Conservation (phyloP, 2,113 vertebrate genomes). For the Anser brachyrhynchus region DNA sequence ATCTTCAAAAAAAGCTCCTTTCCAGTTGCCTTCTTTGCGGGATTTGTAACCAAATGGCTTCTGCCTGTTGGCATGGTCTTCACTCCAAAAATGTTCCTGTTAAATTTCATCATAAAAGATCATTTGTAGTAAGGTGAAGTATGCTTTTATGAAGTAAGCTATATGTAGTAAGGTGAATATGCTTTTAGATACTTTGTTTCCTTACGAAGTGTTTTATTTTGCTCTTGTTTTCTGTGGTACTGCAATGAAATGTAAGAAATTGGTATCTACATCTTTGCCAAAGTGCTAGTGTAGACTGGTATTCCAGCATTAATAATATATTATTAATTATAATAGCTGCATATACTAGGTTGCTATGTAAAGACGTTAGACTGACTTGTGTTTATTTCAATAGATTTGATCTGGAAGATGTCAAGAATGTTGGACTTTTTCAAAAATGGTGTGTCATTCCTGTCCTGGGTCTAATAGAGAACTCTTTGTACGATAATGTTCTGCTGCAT, state of each 20-base stretch:
- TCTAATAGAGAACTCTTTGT: constrained; percentile 93
- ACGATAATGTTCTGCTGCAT: constrained; percentile 91
- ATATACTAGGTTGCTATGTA: neutral
- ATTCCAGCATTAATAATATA: neutral
- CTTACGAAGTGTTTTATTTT: neutral
- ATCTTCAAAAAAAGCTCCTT: neutral
- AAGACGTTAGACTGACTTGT: neutral
- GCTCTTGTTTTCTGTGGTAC: neutral
- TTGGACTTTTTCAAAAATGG: constrained; percentile 91
- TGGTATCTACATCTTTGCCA: neutral
- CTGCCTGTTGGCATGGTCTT: neutral
- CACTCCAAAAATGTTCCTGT: neutral
- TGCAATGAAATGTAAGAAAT: neutral
- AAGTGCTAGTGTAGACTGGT: neutral
- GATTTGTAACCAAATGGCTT: neutral
- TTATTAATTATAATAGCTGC: neutral
- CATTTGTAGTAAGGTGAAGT: neutral
- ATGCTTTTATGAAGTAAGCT: too few relatives aligned
- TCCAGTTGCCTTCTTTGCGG: neutral
- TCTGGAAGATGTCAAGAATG: constrained; percentile 90
- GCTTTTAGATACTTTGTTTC: neutral
- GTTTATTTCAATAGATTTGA: constrained; percentile 82
- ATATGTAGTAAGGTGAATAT: neutral
- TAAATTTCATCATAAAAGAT: too few relatives aligned
- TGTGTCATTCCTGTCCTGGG: constrained; percentile 92